Base-by-base conservation (phyloP, 2,888 invertebrate genomes). In the Enchytraeus crypticus region DNA sequence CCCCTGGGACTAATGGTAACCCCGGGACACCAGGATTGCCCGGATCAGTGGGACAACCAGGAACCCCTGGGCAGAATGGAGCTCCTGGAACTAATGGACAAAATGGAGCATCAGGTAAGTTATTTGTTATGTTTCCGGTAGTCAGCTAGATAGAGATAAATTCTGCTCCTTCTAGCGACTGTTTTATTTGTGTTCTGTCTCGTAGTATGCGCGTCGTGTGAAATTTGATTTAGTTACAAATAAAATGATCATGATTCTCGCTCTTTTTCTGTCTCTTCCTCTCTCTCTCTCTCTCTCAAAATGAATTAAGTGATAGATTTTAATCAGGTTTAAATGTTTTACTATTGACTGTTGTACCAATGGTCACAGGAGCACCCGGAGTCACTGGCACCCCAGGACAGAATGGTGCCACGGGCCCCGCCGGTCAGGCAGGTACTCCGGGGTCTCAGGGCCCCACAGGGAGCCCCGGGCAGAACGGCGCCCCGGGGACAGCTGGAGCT, bases 401-500 rank as follows among this genome's bases (percentile, higher is more conserved):
- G 23, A 23, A 8, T 11, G 49, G 49, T 8, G 14, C 49, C 21
- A 23, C 18, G 8, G 49, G 49, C 14, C 8, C 49, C 5, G 14
- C 49, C 8, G 49, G 49, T 11, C 23, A 11, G 8, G 26, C 21
- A 14, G 49, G 49, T 14, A 18, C 49, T 23, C 49, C 49, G 49
- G 49, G 49, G 26, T 8, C 49, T 23, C 5, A 18, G 14, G 49
- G 49, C 8, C 11, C 14, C 8, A 23, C 23, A 23, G 49, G 49
- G 26, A 11, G 21, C 5, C 49, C 49, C 26, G 49, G 49, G 26
- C 8, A 47, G 5, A 23, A 11, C 8, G 49, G 34, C 34, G 11
- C 29, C 29, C 26, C 57, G 54, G 64, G 64, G 47, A 59, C 47
- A 14, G 38, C 57, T 46, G 64, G 64, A 26, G 21, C 53, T 23